Percentiles rank a stretch among this genome's conserved stretches.
phyloP scores from a whole-genome alignment of 2,113 vertebrate genomes.

The Papio anubis region DNA sequence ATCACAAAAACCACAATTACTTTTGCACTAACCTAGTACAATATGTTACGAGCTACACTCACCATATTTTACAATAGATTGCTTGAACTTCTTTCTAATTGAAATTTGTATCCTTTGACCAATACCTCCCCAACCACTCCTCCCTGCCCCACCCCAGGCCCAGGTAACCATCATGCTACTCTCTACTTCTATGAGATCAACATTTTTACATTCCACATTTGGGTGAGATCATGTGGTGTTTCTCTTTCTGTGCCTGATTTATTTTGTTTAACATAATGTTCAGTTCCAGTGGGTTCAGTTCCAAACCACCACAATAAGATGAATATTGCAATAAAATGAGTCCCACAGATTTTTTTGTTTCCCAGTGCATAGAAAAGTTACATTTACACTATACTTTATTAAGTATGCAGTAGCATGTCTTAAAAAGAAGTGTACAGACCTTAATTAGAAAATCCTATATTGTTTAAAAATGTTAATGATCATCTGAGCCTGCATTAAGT shows the following conservation, averaged over 20 bases:
- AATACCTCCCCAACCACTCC: background rate
- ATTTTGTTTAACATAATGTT: background rate
- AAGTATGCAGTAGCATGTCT: background rate
- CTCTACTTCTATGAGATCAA: background rate
- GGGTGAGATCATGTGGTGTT: background rate
- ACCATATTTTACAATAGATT: background rate
- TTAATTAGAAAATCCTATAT: background rate
- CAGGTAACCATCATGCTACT: background rate
- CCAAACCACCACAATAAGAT: background rate
- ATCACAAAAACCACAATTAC: no score
- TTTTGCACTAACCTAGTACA: background rate
- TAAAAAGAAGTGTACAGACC: background rate
- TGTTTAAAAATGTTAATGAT: background rate
- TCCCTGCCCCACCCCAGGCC: background rate
- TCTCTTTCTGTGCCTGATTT: background rate
- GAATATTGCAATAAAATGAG: background rate
- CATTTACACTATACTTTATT: background rate
- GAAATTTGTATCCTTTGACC: background rate
- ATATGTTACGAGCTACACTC: background rate
- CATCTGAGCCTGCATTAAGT: background rate
- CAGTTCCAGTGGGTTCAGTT: background rate
- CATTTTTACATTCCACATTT: background rate
- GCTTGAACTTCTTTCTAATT: background rate
- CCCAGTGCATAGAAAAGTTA: background rate
- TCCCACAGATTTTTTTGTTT: background rate